Evolutionary conservation across 2,888 invertebrate genomes (phyloP), one percentile per base, ranked within the genome.

Genomic region (Aleiodes testaceus): DNA sequence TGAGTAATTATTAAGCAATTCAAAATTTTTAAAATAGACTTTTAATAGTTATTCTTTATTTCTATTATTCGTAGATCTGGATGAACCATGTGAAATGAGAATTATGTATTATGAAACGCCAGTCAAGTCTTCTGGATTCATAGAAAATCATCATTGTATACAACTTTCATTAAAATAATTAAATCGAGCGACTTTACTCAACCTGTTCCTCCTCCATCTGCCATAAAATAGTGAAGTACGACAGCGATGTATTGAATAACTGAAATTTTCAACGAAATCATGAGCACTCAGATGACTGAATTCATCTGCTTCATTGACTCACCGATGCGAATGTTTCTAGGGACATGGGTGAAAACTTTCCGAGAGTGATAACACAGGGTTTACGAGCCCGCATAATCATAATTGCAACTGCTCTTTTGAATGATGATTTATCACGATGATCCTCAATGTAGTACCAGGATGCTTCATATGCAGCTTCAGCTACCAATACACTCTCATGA

Each of bases 241-340:
- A 77, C 44, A 69, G 53, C 26, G 75, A 55, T 12, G 72, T 77
- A 42, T 70, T 70, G 16, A 75, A 52, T 45, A 77, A 63, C 74
- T 77, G 69, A 7, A 30, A 70, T 45, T 67, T 30, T 3, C 65
- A 49, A 16, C 9, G 45, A 53, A 47, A 7, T 2, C 12, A 16
- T 61, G 11, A 11, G 5, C 12, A 18, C 22, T 9, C 11, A n/a
- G 16, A 6, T 36, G 11, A 53, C n/a, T 2, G 6, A 26, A 9
- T 30, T 53, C 1, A 26, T 12, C n/a, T 53, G 26, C n/a, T 26
- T 2, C 1, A 12, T 18, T 11, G 7, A 22, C 67, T 77, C 69
- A 80, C 80, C 65, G 70, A 63, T 11, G 74, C 77, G 16, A 80
- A 80, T 45, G 78, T 78, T 16, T 81, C 69, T n/a, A 79, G 63